A percentile compares a stretch with the other conserved stretches of the same genome.
Conservation (phyloP, 2,797 vertebrate species). For the Columba guinea region DNA sequence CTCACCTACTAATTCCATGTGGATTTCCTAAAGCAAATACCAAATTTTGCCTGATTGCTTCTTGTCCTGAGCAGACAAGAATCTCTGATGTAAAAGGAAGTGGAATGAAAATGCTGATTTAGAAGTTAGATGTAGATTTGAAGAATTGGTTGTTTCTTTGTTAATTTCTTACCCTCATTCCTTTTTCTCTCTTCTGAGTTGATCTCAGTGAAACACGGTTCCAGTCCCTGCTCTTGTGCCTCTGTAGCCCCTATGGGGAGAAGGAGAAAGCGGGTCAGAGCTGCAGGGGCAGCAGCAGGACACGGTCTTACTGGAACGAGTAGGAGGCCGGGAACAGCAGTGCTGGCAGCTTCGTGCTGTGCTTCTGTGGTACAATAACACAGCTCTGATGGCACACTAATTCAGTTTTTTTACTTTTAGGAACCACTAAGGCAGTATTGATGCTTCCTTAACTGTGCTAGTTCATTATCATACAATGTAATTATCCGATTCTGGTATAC, state of each 20-base stretch:
- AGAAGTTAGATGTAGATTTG: background rate
- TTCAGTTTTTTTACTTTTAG: constrained; percentile 58
- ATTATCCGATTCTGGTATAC: constrained; percentile 48
- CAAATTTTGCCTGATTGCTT: constrained; percentile 34
- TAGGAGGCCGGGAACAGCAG: background rate
- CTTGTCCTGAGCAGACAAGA: background rate
- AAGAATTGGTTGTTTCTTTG: background rate
- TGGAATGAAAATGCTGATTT: background rate
- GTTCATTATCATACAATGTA: constrained; percentile 53
- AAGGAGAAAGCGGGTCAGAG: background rate
- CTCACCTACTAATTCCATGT: constrained; percentile 36
- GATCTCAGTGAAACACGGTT: background rate
- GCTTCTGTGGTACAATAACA: background rate
- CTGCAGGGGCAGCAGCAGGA: background rate
- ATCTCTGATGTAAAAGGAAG: background rate
- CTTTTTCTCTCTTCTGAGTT: background rate
- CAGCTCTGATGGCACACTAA: constrained; percentile 46
- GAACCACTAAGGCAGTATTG: constrained; percentile 24
- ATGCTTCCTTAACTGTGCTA: constrained; percentile 25
- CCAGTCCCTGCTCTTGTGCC: rapidly evolving
- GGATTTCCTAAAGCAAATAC: constrained; percentile 24
- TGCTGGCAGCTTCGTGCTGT: constrained; percentile 20
- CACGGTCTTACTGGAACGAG: background rate
- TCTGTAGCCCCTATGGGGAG: background rate
- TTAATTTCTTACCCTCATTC: background rate